phyloP scores from a whole-genome alignment of 2,888 invertebrate species.

The Clivina fossor region DNA sequence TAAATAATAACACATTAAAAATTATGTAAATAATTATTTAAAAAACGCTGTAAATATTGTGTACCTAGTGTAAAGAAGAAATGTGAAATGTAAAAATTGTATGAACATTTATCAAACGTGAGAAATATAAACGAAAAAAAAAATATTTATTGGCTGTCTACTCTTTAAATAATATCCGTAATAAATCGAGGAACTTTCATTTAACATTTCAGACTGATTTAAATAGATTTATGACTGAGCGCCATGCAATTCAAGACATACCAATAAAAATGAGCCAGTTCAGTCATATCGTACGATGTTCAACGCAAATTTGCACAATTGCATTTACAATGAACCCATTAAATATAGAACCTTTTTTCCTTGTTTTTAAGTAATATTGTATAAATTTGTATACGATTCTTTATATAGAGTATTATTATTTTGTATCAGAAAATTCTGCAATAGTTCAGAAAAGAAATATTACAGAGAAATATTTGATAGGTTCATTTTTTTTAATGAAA shows the following conservation, averaged over 20 bases:
- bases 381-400: no score
- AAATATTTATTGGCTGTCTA: conserved; percentile 13
- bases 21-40: no score
- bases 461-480: no score
- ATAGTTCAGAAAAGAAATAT: no score
- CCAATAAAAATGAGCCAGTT: conserved; percentile 24
- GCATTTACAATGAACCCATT: not conserved
- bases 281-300: no score
- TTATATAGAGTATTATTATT: no score
- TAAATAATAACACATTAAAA: no score
- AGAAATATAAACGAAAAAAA: conserved; percentile 19
- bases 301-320: conserved; percentile 1
- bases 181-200: conserved; percentile 32
- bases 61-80: not conserved
- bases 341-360: not conserved
- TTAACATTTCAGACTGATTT: conserved; percentile 31
- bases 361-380: no score
- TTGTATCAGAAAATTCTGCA: no score
- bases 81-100: conserved; percentile 1
- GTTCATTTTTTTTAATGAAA: no score
- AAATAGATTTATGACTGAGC: conserved; percentile 34
- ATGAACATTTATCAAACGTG: no score
- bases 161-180: conserved; percentile 31
- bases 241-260: conserved; percentile 27
- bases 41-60: no score